phyloP scores from a whole-genome alignment of 2,888 invertebrate genomes.

The Athalia circularis region DNA sequence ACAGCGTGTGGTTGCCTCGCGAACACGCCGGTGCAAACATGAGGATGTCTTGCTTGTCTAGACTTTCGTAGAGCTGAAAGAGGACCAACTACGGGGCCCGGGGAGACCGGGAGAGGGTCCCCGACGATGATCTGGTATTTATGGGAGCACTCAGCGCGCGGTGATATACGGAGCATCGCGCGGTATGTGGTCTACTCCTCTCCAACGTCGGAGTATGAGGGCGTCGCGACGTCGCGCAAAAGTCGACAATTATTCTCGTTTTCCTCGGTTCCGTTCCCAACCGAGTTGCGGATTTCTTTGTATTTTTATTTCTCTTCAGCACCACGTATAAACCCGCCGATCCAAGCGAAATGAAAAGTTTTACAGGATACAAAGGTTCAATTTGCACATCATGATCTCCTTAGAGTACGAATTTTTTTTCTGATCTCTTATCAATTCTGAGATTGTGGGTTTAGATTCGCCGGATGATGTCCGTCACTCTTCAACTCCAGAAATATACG shows the following conservation, averaged over 20 bases:
- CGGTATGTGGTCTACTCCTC: slow-evolving; percentile 52
- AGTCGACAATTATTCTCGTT: slow-evolving; percentile 50
- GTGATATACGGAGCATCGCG: slow-evolving; percentile 60
- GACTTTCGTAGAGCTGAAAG: slow-evolving; percentile 46
- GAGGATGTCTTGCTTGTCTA: slow-evolving; percentile 53
- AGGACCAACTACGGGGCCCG: slow-evolving; percentile 36
- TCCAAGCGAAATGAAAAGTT: neutral
- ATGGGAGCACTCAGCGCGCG: slow-evolving; percentile 64
- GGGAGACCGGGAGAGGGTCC: slow-evolving; percentile 49
- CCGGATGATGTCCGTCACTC: too few species aligned
- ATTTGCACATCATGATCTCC: too few species aligned
- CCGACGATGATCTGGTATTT: slow-evolving; percentile 63
- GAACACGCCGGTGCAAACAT: slow-evolving; percentile 51
- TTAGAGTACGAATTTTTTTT: too few species aligned
- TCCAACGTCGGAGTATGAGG: slow-evolving; percentile 18
- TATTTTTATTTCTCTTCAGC: neutral
- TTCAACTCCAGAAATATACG: too few species aligned
- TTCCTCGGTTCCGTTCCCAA: slow-evolving; percentile 38
- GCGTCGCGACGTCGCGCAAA: slow-evolving; percentile 48
- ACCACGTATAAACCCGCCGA: too few species aligned
- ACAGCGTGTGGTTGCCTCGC: slow-evolving; percentile 57
- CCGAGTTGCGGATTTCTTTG: slow-evolving; percentile 33
- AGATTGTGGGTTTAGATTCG: too few species aligned
- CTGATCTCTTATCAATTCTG: too few species aligned
- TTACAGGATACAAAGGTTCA: neutral